Evolutionary conservation across 1,140 invertebrate species (phyloP), one percentile per base, ranked within the genome.

Genomic region (Hesperophylax magnus): DNA sequence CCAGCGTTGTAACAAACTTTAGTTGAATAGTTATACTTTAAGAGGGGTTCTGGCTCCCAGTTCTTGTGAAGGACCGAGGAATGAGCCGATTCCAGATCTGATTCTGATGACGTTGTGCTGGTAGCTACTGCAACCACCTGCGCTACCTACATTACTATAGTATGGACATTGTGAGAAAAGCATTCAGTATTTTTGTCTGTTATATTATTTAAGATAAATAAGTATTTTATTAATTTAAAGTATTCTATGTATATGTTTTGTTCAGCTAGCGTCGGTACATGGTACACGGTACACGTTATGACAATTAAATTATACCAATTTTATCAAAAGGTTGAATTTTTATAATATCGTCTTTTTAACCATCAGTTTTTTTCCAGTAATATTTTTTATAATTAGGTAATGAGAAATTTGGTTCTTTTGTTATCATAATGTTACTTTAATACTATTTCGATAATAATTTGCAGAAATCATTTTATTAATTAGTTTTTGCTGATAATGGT

Each of bases 131-230:
- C 34, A 71, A 20, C 15, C 14, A 71, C 3, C 27, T 8, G 9
- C 34, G 6, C 6, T 39, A 39, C 8, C 9, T 39, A 39, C 11
- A 47, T 14, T 47, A 47, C 39, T 47, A 47, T 47, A 47, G 39
- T 47, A 71, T n/a, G 14, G 67, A 22, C 74, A 60, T 22, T 77
- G 31, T 77, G 74, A 65, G 27, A 69, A 22, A 77, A 77, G 75
- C 60, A 77, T 77, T 77, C 75, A 77, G 75, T 77, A 77, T 77
- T 77, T 82, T 82, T 74, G 76, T 78, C 76, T 82, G 76, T 82
- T 78, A 78, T 78, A 78, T 78, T 78, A 81, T 69, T 78, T 81
- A 78, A 72, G 75, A 71, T 81, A 71, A 72, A 72, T 72, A 54
- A 72, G 69, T n/a, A 39, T 69, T 34, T 69, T 69, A 34, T 47